Conservation (phyloP, 2,797 vertebrate species). For the Myotis myotis region DNA sequence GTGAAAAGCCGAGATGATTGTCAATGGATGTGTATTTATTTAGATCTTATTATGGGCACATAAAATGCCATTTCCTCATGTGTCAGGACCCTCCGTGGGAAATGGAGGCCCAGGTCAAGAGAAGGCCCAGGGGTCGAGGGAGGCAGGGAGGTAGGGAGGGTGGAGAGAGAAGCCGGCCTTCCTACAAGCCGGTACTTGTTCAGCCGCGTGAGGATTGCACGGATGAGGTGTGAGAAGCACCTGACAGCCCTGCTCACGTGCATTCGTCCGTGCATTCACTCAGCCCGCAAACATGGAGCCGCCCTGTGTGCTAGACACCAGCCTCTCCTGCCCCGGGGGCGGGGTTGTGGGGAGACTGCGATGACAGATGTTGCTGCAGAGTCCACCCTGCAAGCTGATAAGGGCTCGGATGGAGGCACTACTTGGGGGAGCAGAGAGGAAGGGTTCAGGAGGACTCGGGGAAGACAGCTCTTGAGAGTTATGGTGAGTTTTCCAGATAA, state of each 20-base stretch:
- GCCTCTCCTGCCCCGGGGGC: neutral
- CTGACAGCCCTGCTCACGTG: fast-evolving
- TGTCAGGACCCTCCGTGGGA: neutral
- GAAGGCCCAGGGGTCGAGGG: fast-evolving
- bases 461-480: neutral
- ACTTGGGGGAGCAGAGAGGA: fast-evolving
- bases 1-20: neutral
- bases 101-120: neutral
- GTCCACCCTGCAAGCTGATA: neutral
- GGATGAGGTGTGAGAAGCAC: neutral
- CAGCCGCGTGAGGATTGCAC: neutral
- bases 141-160: too few species aligned
- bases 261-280: neutral
- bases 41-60: neutral
- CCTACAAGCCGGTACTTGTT: neutral
- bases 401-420: neutral
- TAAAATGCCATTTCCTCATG: neutral
- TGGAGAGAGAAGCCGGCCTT: neutral
- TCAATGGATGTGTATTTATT: neutral
- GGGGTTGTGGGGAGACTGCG: too few species aligned
- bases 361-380: neutral
- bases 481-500: neutral
- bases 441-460: too few species aligned
- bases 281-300: fast-evolving
- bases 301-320: too few species aligned